Base-by-base conservation (phyloP, 1,140 invertebrate genomes). In the Mesaphorura yosii region DNA sequence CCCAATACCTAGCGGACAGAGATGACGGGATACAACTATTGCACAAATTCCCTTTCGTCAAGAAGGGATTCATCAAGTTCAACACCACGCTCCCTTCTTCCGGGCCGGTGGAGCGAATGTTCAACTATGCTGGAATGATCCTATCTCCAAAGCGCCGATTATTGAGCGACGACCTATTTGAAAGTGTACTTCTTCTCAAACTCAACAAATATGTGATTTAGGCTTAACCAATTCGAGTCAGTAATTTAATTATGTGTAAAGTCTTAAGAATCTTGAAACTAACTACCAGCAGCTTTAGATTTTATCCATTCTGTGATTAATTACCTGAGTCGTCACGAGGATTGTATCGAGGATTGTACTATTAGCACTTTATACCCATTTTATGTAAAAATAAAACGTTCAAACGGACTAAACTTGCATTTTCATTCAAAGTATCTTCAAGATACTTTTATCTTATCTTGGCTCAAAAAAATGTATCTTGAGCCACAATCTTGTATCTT, bases 101-200 rank as follows among this genome's bases (percentile, higher is more conserved):
- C 17, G 60, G 58, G 12, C 54, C 57, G 1, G 57, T 57, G 2
- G 60, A 62, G 51, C n/a, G 60, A 1, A 22, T 62, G 22, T 62
- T 62, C 41, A 51, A 51, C 7, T 62, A 51, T 51, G 41, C 54
- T 19, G 40, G 34, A 29, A 57, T 57, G 48, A 37, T 54, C 10
- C 15, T 53, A 1, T 15, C 34, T 3, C 38, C 48, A 37, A 37
- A 38, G 7, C 26, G 48, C 37, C 19, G 34, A 38, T 22, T 19
- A 12, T 20, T 49, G 2, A 17, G 19, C n/a, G 48, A 49, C n/a
- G 20, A 37, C 23, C 15, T 49, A n/a, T 49, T 46, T 46, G 44
- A 46, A n/a, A 34, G n/a, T 10, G 10, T 34, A n/a, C 10, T n/a
- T 34, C n/a, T 34, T 10, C 10, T 34, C 10, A 34, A 34, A n/a